Evolutionary conservation across 2,888 invertebrate species (phyloP), one percentile per base, ranked within the genome.

Genomic region (Meteorus colon): DNA sequence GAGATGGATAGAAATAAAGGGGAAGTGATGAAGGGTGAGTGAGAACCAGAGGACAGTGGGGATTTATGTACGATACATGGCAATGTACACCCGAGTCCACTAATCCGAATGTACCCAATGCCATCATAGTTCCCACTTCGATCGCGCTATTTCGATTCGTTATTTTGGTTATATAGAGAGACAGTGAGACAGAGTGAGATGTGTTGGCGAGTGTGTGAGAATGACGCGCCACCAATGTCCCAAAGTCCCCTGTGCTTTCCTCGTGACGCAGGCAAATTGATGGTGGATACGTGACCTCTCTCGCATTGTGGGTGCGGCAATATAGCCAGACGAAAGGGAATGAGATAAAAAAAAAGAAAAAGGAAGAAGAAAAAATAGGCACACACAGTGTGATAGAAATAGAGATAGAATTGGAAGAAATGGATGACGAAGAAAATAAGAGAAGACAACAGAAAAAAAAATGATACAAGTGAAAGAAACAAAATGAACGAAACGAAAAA

Each of bases 181-280:
- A 34, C 34, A 34, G 8, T 8, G 34, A 34, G 34, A 34, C 34
- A 34, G 34, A 34, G 34, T 34, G 34, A 34, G 55, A 55, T 55
- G 55, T 55, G 55, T 55, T 19, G 1, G n/a, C 16, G 16, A 19
- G 8, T n/a, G 51, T 24, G 72, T 65, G 48, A 24, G 51, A 65
- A 73, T 51, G 48, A 51, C 34, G 29, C 19, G 73, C 34, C 59
- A 74, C 68, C 68, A 55, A 24, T 16, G 55, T 67, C 37, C 67
- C 67, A 59, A 45, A 59, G 74, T 74, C 73, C 74, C 74, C 62
- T 60, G 74, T 74, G 74, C 68, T 74, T 74, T 74, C 74, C 74
- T 59, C 68, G 60, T 68, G 68, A 74, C 74, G 60, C 68, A 68
- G 59, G 74, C 59, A 74, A 74, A 74, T 74, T 74, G 67, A 74